phyloP scores from a whole-genome alignment of 2,797 vertebrate species.

The Morus bassanus region DNA sequence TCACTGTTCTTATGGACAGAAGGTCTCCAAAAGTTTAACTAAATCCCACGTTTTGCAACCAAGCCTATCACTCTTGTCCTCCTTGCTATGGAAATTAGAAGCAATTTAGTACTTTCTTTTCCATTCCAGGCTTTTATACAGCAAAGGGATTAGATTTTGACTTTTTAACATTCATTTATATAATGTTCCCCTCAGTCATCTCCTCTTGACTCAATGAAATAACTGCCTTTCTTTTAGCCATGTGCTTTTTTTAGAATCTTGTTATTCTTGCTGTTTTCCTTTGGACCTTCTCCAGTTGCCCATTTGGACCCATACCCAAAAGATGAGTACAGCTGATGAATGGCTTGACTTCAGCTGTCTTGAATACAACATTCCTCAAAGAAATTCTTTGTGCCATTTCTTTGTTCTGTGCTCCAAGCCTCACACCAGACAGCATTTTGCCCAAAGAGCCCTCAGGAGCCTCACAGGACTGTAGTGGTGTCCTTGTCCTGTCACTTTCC shows the following conservation, averaged over 20 bases:
- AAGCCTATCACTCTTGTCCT: not conserved
- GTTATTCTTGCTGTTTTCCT: not conserved
- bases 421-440: not conserved
- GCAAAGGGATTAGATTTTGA: not conserved
- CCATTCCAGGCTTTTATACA: not conserved
- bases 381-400: not conserved
- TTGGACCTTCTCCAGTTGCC: not conserved
- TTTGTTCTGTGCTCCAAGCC: not conserved
- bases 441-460: not conserved
- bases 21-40: not conserved
- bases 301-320: not conserved
- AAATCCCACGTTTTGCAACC: not conserved
- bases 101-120: not conserved
- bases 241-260: not conserved
- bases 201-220: not conserved
- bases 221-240: not conserved
- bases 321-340: not conserved
- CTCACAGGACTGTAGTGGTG: not conserved
- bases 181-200: not conserved
- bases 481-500: not conserved
- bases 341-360: not conserved
- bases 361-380: not conserved
- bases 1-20: not conserved
- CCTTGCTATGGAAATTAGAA: not conserved
- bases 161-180: not conserved